Evolutionary conservation across 1,140 invertebrate species (phyloP).

Genomic region (Dufourea novaeangliae): DNA sequence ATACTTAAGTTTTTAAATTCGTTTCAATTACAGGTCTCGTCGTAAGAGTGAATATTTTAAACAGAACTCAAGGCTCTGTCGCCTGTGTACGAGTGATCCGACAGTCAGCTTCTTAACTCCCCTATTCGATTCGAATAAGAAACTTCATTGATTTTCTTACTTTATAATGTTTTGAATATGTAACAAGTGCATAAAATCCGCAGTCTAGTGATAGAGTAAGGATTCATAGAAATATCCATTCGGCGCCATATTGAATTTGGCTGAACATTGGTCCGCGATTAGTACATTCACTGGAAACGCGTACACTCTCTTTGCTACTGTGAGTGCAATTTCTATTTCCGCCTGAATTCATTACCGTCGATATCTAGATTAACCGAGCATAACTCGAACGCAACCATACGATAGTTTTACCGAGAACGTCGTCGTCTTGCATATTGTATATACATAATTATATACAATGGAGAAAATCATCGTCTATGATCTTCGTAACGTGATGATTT

Average conservation of each 20-base stretch:
- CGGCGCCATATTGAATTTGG: conserved; percentile 20
- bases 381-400: conserved; percentile 71
- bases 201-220: conserved; percentile 2
- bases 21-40: too few relatives aligned
- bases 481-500: conserved; percentile 76
- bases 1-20: too few relatives aligned
- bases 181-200: not conserved
- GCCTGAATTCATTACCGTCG: conserved; percentile 68
- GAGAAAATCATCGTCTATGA: conserved; percentile 73
- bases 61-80: too few relatives aligned
- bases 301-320: conserved; percentile 56
- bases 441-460: conserved; percentile 79
- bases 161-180: too few relatives aligned
- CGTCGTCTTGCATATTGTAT: conserved; percentile 76
- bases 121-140: too few relatives aligned
- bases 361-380: conserved; percentile 66
- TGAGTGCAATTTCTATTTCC: conserved; percentile 68
- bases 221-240: conserved; percentile 14
- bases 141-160: too few relatives aligned
- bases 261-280: conserved; percentile 52
- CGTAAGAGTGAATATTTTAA: too few relatives aligned
- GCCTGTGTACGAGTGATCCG: too few relatives aligned
- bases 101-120: too few relatives aligned
- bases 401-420: conserved; percentile 68
- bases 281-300: conserved; percentile 38